Base-by-base conservation (phyloP, 2,797 vertebrate species). In the Lithobates sylvaticus region DNA sequence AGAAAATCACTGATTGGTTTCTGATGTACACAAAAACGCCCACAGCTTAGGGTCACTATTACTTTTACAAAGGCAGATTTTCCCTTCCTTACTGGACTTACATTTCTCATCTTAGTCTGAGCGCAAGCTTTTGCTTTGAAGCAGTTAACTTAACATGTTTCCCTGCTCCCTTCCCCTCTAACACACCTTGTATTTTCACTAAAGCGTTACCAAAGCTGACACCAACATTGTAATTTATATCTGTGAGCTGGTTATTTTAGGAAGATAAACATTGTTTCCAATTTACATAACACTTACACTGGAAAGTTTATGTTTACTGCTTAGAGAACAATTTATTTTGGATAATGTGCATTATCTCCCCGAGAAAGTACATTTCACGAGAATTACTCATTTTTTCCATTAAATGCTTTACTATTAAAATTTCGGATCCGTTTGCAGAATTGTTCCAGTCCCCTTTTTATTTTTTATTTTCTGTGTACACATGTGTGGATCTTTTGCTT, bases 291-390 rank as follows among this genome's bases (percentile, higher is more conserved):
- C 81, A 71, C 88, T 88, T 87, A 88, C 36, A 58, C 75, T 0
- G 12, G 76, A 71, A 89, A 75, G 86, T 21, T 23, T 32, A 10
- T 79, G 81, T 88, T 92, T 90, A 81, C 81, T 81, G n/a, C 10
- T 85, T 77, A 86, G 80, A 88, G 27, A 47, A 0, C 79, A 85
- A 76, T 88, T 89, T 88, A 86, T 88, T 84, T 87, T 77, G 65
- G 39, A 2, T 68, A 77, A 83, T 27, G 72, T 70, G n/a, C 86
- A 65, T 88, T 80, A 27, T 69, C 78, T 84, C 32, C 79, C 67
- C 23, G 73, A 79, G 84, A 76, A 86, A 86, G 71, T 84, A 86
- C 80, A 89, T 88, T 87, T 88, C 83, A 81, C 70, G 70, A 65
- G n/a, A 78, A 84, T 32, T 32, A 50, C 70, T 74, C 23, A 85